Percentiles rank a stretch among this genome's conserved stretches.
Evolutionary conservation across 2,797 vertebrate genomes (phyloP).

Genomic region (Chiloscyllium punctatum): DNA sequence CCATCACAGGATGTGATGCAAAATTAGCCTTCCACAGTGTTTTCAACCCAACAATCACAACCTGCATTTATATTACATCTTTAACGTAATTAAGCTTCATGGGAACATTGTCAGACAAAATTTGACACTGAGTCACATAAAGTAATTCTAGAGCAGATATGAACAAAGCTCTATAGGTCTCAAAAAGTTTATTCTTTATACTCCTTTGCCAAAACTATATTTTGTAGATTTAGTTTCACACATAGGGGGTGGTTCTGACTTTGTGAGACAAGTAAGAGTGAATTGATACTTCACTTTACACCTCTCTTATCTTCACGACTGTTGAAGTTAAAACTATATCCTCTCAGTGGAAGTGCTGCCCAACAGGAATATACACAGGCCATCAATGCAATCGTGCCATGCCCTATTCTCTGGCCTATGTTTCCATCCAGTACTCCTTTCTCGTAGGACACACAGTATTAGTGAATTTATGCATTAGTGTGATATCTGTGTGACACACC

Average conservation of each 20-base stretch:
- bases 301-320: background rate
- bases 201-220: too few species aligned
- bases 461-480: background rate
- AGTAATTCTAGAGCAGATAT: too few species aligned
- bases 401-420: background rate
- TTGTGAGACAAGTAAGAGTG: too few species aligned
- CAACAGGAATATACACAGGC: background rate
- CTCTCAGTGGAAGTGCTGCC: background rate
- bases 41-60: too few species aligned
- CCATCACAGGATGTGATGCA: background rate
- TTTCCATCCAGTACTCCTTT: background rate
- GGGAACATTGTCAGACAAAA: too few species aligned
- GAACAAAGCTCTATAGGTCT: too few species aligned
- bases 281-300: too few species aligned
- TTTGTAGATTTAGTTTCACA: too few species aligned
- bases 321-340: background rate
- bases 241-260: too few species aligned
- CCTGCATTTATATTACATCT: too few species aligned
- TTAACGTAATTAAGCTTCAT: too few species aligned
- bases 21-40: background rate
- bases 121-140: too few species aligned
- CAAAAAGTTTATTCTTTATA: background rate
- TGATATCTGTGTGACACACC: background rate
- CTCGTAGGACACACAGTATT: background rate
- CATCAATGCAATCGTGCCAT: background rate